These are phyloP conservation scores for Xestia ashworthii DNA, from an alignment of 2,888 invertebrate species.

Conservation along the genomic window DNA sequence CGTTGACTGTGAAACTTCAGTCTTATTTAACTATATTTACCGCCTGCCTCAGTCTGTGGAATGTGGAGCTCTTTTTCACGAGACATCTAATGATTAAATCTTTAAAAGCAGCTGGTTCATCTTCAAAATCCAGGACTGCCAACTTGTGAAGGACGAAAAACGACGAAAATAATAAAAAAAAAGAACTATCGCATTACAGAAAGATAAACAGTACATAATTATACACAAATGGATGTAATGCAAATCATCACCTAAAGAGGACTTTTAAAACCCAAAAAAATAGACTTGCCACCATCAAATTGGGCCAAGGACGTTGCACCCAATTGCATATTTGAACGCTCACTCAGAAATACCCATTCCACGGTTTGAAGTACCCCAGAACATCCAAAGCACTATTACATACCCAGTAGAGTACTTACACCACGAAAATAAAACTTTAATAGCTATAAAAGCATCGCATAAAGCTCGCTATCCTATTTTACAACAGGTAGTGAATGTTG, in stretches of 20 bases:
- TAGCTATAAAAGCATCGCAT: constrained; percentile 42
- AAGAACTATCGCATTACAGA: neutral
- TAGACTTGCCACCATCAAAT: neutral
- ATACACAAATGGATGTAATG: neutral
- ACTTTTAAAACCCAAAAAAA: neutral
- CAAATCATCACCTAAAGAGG: neutral
- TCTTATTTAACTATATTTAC: neutral
- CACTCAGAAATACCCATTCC: neutral
- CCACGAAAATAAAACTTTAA: constrained; percentile 49
- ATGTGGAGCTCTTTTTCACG: neutral
- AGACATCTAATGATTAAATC: neutral
- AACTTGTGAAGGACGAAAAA: neutral
- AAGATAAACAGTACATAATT: neutral
- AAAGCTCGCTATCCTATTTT: constrained; percentile 61
- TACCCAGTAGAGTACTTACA: constrained; percentile 27
- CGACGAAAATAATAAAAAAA: neutral
- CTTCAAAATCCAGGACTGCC: neutral
- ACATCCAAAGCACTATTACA: constrained; percentile 3
- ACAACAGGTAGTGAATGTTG: constrained; percentile 62
- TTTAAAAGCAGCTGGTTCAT: neutral
- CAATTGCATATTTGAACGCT: neutral
- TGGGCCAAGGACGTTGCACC: neutral
- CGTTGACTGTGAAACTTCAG: neutral
- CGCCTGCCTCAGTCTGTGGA: neutral
- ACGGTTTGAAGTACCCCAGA: neutral